Conservation (phyloP, 2,113 vertebrate genomes). For the Poeciliopsis occidentalis region DNA sequence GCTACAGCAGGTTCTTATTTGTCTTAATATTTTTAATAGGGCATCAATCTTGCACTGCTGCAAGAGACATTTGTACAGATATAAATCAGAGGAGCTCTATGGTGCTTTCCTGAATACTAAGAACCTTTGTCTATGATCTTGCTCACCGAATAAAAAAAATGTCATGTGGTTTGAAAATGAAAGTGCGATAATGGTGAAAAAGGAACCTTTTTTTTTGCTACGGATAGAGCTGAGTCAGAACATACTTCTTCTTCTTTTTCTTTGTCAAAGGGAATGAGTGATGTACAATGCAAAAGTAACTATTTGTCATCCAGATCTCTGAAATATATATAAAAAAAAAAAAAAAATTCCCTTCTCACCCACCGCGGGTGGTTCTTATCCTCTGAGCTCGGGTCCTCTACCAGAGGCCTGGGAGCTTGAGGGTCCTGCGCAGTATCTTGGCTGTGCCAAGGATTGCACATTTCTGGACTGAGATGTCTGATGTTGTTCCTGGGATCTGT, state of each 20-base stretch:
- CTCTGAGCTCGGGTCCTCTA: no score
- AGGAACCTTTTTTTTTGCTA: not conserved
- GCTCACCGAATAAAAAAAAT: not conserved
- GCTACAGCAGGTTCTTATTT: not conserved
- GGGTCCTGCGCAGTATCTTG: no score
- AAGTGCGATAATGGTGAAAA: not conserved
- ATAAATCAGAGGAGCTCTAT: not conserved
- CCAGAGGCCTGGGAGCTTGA: no score
- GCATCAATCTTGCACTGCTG: not conserved
- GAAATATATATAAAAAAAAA: no score
- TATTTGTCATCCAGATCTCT: not conserved
- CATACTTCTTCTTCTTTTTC: not conserved
- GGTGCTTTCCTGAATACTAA: constrained; percentile 18
- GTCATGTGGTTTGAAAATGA: not conserved
- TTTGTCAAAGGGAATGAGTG: not conserved
- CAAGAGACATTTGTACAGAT: not conserved
- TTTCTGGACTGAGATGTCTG: no score
- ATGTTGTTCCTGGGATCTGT: no score
- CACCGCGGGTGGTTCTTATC: no score
- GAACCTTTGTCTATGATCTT: constrained; percentile 1
- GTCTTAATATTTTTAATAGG: not conserved
- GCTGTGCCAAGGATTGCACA: no score
- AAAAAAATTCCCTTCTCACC: no score
- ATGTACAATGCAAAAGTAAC: not conserved
- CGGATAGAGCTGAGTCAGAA: not conserved